Percentiles rank a stretch among this genome's conserved stretches.
These are phyloP conservation scores for Lagria hirta DNA, from an alignment of 2,888 invertebrate species.

Conservation along the genomic window DNA sequence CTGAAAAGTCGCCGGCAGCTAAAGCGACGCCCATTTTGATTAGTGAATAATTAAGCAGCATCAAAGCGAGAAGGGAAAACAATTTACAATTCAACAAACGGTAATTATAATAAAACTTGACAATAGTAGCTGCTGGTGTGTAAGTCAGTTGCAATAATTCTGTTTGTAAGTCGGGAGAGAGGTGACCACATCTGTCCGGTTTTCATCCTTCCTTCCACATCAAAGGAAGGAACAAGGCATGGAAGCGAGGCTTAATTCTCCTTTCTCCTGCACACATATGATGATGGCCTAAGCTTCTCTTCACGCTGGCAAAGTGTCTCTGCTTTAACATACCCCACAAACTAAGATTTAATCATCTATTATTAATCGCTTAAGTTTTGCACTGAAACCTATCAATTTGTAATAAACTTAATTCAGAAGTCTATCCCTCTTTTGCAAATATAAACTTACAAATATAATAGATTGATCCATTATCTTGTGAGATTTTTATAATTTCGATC, in stretches of 20 bases:
- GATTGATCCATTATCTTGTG: too few relatives aligned
- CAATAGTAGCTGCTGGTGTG: conserved; percentile 42
- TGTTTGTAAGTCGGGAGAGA: conserved; percentile 49
- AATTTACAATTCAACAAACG: conserved; percentile 30
- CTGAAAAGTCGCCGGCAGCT: neutral
- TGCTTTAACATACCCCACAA: conserved; percentile 15
- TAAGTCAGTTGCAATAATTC: conserved; percentile 53
- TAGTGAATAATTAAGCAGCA: conserved; percentile 32
- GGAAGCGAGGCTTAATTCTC: conserved; percentile 25
- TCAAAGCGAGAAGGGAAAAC: too few relatives aligned
- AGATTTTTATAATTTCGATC: too few relatives aligned
- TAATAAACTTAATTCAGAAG: too few relatives aligned
- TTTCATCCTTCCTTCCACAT: conserved; percentile 46
- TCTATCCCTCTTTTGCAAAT: too few relatives aligned
- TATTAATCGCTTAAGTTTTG: conserved; percentile 20
- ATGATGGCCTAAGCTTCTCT: conserved; percentile 24
- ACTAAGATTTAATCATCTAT: conserved; percentile 23
- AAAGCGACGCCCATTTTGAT: conserved; percentile 16
- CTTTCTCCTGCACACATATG: conserved; percentile 23
- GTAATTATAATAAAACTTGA: conserved; percentile 46
- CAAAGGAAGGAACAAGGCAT: conserved; percentile 36
- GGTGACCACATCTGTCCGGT: conserved; percentile 48
- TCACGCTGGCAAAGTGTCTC: conserved; percentile 21
- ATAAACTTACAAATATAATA: too few relatives aligned
- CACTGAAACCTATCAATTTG: too few relatives aligned